These are phyloP conservation scores for Chrysemys picta DNA, from an alignment of 2,113 vertebrate species.

Conservation along the genomic window DNA sequence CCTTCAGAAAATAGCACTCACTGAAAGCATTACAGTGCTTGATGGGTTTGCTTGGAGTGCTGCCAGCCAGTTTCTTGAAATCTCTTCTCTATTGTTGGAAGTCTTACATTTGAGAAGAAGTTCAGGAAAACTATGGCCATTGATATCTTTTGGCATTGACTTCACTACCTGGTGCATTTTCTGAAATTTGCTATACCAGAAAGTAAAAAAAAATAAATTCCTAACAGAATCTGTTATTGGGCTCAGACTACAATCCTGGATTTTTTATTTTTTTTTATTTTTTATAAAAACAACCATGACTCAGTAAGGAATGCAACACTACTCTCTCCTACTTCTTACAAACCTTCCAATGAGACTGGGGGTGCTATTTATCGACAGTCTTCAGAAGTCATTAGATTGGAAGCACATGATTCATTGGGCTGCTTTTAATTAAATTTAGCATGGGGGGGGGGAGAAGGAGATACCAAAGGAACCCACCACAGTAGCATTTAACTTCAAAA, in stretches of 20 bases:
- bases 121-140: too few species aligned
- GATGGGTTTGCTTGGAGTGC: not conserved
- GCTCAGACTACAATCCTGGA: constrained; percentile 39
- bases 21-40: not conserved
- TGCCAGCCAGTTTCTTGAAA: not conserved
- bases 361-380: not conserved
- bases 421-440: not conserved
- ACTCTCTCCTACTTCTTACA: not conserved
- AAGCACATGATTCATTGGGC: not conserved
- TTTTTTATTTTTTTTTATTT: not conserved
- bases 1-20: not conserved
- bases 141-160: not conserved
- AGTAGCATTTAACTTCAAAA: too few species aligned
- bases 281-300: not conserved
- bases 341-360: not conserved
- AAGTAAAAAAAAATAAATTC: not conserved
- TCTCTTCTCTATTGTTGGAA: not conserved
- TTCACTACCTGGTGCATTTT: not conserved
- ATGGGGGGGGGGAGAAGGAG: too few species aligned
- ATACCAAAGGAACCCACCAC: too few species aligned
- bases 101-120: not conserved
- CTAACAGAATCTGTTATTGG: constrained; percentile 48
- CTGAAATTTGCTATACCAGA: not conserved
- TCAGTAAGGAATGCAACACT: not conserved
- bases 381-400: not conserved